phyloP scores from a whole-genome alignment of 2,797 vertebrate genomes.

The Sebastes nivosus region DNA sequence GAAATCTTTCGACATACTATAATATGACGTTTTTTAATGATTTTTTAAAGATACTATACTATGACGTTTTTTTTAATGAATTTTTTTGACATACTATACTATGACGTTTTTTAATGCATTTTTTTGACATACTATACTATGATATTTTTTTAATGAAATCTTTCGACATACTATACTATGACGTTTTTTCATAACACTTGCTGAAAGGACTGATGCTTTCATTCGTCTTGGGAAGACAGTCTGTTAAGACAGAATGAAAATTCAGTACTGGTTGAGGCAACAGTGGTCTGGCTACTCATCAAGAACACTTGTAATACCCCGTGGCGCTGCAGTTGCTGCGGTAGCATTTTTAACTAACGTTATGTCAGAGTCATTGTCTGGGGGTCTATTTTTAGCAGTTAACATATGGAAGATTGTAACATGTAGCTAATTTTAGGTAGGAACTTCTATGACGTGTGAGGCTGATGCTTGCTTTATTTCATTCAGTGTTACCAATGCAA shows the following conservation, averaged over 20 bases:
- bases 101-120: too few species aligned
- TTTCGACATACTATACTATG: too few species aligned
- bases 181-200: too few species aligned
- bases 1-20: too few species aligned
- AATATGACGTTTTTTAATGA: too few species aligned
- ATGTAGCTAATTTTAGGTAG: not conserved
- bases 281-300: not conserved
- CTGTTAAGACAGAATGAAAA: not conserved
- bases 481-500: not conserved
- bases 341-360: not conserved
- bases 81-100: too few species aligned
- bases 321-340: not conserved
- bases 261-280: not conserved
- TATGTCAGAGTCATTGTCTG: not conserved
- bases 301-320: not conserved
- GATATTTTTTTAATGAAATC: too few species aligned
- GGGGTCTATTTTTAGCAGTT: not conserved
- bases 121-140: too few species aligned
- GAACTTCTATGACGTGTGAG: not conserved
- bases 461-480: not conserved
- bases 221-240: not conserved
- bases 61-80: too few species aligned
- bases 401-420: not conserved
- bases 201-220: not conserved
- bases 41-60: too few species aligned